These are phyloP conservation scores for Acronicta leporina DNA, from an alignment of 2,888 invertebrate species.

Conservation along the genomic window DNA sequence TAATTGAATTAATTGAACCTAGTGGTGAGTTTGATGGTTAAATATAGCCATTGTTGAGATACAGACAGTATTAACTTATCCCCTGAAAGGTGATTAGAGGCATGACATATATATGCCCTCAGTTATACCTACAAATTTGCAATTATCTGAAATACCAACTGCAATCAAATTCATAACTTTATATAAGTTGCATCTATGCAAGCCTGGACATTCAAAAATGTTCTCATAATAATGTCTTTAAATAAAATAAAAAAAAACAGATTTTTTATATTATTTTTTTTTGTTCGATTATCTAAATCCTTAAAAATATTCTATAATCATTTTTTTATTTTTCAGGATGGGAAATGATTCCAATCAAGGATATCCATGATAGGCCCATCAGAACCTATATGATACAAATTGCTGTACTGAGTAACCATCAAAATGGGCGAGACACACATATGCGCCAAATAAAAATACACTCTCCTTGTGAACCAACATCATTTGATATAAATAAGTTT, in stretches of 20 bases:
- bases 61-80: neutral
- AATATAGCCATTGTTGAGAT: too few species aligned
- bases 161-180: too few species aligned
- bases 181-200: too few species aligned
- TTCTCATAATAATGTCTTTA: too few species aligned
- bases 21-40: slow-evolving; percentile 88
- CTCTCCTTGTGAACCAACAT: slow-evolving; percentile 93
- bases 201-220: too few species aligned
- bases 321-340: slow-evolving; percentile 91
- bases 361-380: slow-evolving; percentile 95
- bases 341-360: slow-evolving; percentile 97
- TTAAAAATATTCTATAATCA: too few species aligned
- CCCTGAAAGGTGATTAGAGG: neutral
- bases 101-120: too few species aligned
- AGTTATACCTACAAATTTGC: too few species aligned
- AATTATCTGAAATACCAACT: too few species aligned
- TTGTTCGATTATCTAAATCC: too few species aligned
- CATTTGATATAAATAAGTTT: slow-evolving; percentile 91
- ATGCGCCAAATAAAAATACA: slow-evolving; percentile 99
- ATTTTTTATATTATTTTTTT: too few species aligned
- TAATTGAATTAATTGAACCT: slow-evolving; percentile 97
- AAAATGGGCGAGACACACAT: slow-evolving; percentile 99
- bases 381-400: slow-evolving; percentile 99
- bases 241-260: too few species aligned
- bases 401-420: slow-evolving; percentile 99